Base-by-base conservation (phyloP, 2,888 invertebrate species). In the Dynastes hyllus region DNA sequence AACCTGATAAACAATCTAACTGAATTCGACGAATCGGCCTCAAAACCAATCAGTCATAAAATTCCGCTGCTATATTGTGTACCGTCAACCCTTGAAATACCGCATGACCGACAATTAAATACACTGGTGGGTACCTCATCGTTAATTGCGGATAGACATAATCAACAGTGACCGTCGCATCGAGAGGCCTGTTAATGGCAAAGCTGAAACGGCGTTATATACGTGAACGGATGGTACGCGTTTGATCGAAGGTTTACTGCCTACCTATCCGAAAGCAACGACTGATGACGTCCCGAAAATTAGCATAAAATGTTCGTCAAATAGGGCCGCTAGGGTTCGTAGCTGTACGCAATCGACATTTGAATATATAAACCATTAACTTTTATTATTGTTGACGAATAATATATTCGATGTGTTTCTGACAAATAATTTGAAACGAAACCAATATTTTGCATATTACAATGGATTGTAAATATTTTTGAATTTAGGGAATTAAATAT, bases 131-230 rank as follows among this genome's bases (percentile, higher is more conserved):
- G 16, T 58, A 22, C 55, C 55, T 58, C 55, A 55, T 58, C 58
- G 71, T 71, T 78, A 78, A 78, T 78, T 78, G 50, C 78, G 61
- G 63, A 70, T 70, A 70, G 50, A 27, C 27, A 70, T 70, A 78
- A 78, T 78, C 78, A 78, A 63, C 78, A 71, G 45, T 40, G 50
- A 70, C 78, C 63, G 50, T 5, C 58, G 40, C 55, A 55, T 22
- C 51, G 69, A 78, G 63, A 63, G 78, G 55, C 58, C 55, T 58
- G 71, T 71, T 71, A 71, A 71, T 70, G 70, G 53, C 32, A 55
- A 53, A 70, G 70, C 70, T n/a, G 37, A 32, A 58, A 8, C 27
- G 8, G 45, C 1, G 8, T 8, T 55, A 16, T 55, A 8, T 27
- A 58, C 5, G 22, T 22, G 16, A 40, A 45, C 40, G 9, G 71